Percentiles rank a stretch among this genome's conserved stretches.
These are phyloP conservation scores for Vulpes lagopus DNA, from an alignment of 2,113 vertebrate genomes.

Conservation along the genomic window DNA sequence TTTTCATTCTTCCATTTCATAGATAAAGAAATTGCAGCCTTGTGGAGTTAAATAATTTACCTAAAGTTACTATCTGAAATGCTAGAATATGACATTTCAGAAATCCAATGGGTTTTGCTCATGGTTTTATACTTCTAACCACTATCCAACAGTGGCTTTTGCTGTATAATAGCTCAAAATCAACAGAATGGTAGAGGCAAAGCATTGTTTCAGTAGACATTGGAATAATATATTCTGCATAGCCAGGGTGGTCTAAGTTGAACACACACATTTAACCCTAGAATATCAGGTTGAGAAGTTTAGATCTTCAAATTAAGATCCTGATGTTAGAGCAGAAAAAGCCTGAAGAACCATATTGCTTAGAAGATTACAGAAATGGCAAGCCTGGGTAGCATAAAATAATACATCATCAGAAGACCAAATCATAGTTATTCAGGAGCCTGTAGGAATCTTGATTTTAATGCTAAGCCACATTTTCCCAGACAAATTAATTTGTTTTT, in stretches of 20 bases:
- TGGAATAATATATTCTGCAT: neutral
- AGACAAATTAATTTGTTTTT: neutral
- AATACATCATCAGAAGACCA: neutral
- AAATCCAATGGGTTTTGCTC: neutral
- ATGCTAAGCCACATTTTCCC: neutral
- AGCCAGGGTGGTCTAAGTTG: neutral
- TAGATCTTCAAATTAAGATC: constrained; percentile 12
- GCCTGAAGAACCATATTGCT: neutral
- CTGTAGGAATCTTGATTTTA: neutral
- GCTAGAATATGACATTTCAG: neutral
- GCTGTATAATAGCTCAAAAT: neutral
- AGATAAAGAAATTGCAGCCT: neutral
- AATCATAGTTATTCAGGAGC: neutral
- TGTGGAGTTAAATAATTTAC: neutral
- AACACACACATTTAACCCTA: neutral
- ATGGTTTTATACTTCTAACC: neutral
- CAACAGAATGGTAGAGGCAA: neutral
- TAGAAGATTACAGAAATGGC: neutral
- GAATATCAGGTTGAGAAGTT: neutral
- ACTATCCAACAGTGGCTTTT: neutral
- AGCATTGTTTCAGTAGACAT: neutral
- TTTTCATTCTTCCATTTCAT: neutral
- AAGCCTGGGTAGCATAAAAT: neutral
- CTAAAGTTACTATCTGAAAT: neutral
- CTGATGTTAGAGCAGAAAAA: neutral